Percentiles rank a stretch among this genome's conserved stretches.
These are phyloP conservation scores for Benthosema pterotum DNA, from an alignment of 2,797 vertebrate species.

Conservation along the genomic window DNA sequence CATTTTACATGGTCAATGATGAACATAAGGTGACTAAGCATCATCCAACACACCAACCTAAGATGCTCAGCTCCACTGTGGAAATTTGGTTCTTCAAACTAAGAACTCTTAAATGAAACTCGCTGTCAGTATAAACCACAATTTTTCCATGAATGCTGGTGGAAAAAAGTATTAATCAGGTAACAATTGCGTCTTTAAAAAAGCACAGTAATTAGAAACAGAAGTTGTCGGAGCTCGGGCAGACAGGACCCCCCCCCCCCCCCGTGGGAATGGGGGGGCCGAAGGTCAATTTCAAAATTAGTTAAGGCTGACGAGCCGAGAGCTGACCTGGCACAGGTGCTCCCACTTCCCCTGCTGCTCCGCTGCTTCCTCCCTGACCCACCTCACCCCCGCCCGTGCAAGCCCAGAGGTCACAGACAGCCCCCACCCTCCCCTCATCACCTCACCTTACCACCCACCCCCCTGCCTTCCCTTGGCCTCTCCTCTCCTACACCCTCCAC, in stretches of 20 bases:
- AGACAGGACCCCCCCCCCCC: constrained; percentile 60
- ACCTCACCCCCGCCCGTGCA: constrained; percentile 25
- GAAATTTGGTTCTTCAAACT: no score
- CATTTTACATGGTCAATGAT: no score
- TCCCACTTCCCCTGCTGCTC: constrained; percentile 76
- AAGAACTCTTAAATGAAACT: no score
- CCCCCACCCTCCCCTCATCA: constrained; percentile 7
- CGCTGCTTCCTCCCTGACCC: constrained; percentile 82
- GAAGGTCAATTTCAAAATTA: constrained; percentile 91
- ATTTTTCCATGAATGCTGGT: no score
- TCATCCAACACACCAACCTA: no score
- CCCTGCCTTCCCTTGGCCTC: background rate
- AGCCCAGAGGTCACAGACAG: constrained; percentile 75
- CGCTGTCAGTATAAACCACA: no score
- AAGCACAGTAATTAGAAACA: no score
- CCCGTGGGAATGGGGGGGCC: constrained; percentile 84
- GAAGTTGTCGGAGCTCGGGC: no score
- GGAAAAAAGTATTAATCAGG: no score
- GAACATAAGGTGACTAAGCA: no score
- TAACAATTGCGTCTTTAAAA: no score
- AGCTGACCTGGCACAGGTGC: constrained; percentile 90
- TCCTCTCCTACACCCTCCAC: background rate
- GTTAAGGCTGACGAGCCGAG: constrained; percentile 87
- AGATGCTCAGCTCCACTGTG: no score
- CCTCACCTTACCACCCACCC: background rate